Evolutionary conservation across 2,888 invertebrate species (phyloP).

Genomic region (Yponomeuta sedellus): DNA sequence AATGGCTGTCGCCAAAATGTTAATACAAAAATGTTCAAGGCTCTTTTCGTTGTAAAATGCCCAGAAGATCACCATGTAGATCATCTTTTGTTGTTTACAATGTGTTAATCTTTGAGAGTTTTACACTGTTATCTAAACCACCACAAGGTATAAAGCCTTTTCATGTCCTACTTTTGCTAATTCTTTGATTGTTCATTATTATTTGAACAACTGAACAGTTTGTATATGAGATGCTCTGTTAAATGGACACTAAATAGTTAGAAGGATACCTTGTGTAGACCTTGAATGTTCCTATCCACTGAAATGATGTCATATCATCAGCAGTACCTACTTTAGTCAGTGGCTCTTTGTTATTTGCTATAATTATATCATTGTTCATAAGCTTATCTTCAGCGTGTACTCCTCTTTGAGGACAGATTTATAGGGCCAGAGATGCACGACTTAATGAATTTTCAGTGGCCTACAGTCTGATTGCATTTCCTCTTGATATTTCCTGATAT

Average conservation of each 20-base stretch:
- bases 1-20: no score
- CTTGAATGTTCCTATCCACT: not conserved
- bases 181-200: not conserved
- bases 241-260: not conserved
- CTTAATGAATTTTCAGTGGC: not conserved
- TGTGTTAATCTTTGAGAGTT: not conserved
- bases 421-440: not conserved
- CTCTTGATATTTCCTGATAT: no score
- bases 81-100: not conserved
- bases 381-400: not conserved
- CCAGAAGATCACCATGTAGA: no score
- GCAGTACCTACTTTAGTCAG: not conserved
- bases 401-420: not conserved
- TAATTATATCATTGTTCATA: slow-evolving; percentile 9
- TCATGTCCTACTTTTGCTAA: not conserved
- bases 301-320: slow-evolving; percentile 8
- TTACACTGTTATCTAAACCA: not conserved
- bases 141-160: not conserved
- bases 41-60: no score
- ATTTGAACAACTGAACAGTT: not conserved
- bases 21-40: no score
- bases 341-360: slow-evolving; percentile 4
- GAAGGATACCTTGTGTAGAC: not conserved
- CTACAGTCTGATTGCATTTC: not conserved
- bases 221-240: not conserved